Percentiles rank a stretch among this genome's conserved stretches.
phyloP scores from a whole-genome alignment of 2,113 vertebrate species.

The Syngnathus scovelli region DNA sequence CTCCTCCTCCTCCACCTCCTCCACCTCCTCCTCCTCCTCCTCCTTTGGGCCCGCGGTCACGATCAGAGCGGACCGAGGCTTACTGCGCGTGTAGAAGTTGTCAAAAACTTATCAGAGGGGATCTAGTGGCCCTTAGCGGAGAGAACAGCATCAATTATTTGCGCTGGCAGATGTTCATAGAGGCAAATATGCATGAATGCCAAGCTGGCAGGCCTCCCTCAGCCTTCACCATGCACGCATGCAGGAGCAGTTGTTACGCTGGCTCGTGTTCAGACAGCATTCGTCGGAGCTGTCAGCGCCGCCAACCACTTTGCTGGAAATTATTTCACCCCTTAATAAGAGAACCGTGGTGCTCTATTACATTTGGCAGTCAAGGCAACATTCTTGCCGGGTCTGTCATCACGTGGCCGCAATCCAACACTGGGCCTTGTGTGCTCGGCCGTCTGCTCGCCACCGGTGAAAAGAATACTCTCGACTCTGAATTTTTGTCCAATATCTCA shows the following conservation, averaged over 20 bases:
- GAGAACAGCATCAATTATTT: slow-evolving; percentile 77
- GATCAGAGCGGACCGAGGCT: slow-evolving; percentile 1
- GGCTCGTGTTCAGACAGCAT: slow-evolving; percentile 66
- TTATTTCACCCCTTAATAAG: slow-evolving; percentile 63
- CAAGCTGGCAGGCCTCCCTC: slow-evolving; percentile 68
- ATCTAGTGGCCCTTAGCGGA: slow-evolving; percentile 68
- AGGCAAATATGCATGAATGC: slow-evolving; percentile 84
- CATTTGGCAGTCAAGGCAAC: slow-evolving; percentile 62
- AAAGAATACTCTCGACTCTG: slow-evolving; percentile 39
- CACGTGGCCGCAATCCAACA: slow-evolving; percentile 54
- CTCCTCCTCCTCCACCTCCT: slow-evolving; percentile 49
- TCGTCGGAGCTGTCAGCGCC: slow-evolving; percentile 67
- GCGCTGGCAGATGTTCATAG: slow-evolving; percentile 78
- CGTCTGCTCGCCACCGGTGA: slow-evolving; percentile 44
- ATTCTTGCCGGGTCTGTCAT: slow-evolving; percentile 70
- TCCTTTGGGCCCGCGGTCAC: slow-evolving; percentile 48
- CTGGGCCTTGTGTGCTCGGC: slow-evolving; percentile 55
- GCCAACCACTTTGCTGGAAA: slow-evolving; percentile 58
- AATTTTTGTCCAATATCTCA: slow-evolving; percentile 4
- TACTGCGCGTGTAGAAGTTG: slow-evolving; percentile 56
- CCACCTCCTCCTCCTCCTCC: slow-evolving; percentile 49
- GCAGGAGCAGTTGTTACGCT: slow-evolving; percentile 63
- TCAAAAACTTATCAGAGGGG: slow-evolving; percentile 66
- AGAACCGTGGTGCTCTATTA: slow-evolving; percentile 68
- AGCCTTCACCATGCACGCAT: slow-evolving; percentile 64